phyloP scores from a whole-genome alignment of 2,888 invertebrate species.

The Nymphalis c-album region DNA sequence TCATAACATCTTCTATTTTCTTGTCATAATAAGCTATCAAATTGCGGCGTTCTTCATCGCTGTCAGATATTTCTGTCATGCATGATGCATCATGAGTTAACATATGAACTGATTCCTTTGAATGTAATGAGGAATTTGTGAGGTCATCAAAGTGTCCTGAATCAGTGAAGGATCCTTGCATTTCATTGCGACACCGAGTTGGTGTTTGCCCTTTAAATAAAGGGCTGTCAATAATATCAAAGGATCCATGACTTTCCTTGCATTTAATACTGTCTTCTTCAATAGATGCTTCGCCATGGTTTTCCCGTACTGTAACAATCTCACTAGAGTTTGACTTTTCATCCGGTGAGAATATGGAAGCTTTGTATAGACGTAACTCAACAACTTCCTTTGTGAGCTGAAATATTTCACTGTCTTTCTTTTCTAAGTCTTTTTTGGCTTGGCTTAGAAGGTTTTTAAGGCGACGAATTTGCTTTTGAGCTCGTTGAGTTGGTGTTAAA shows the following conservation, averaged over 20 bases:
- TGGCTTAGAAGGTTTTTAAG: constrained; percentile 87
- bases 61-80: constrained; percentile 77
- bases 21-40: constrained; percentile 87
- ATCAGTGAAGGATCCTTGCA: constrained; percentile 90
- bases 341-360: constrained; percentile 89
- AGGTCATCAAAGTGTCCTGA: constrained; percentile 94
- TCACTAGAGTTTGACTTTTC: constrained; percentile 90
- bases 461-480: constrained; percentile 89
- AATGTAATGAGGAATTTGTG: constrained; percentile 87
- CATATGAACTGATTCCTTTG: constrained; percentile 86
- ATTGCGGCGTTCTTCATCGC: constrained; percentile 84
- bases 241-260: constrained; percentile 70
- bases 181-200: constrained; percentile 79
- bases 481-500: constrained; percentile 93
- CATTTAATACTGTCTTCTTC: constrained; percentile 64
- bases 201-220: constrained; percentile 74
- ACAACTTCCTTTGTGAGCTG: constrained; percentile 89
- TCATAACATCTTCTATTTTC: constrained; percentile 87
- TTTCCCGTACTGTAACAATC: constrained; percentile 87
- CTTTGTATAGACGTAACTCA: constrained; percentile 89
- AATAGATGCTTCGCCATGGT: constrained; percentile 71
- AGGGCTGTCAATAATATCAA: constrained; percentile 74
- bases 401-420: constrained; percentile 91
- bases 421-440: constrained; percentile 88
- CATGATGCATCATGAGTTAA: constrained; percentile 79